Percentiles rank a stretch among this genome's conserved stretches.
These are phyloP conservation scores for Aldrovandia affinis DNA, from an alignment of 2,797 vertebrate species.

Conservation along the genomic window DNA sequence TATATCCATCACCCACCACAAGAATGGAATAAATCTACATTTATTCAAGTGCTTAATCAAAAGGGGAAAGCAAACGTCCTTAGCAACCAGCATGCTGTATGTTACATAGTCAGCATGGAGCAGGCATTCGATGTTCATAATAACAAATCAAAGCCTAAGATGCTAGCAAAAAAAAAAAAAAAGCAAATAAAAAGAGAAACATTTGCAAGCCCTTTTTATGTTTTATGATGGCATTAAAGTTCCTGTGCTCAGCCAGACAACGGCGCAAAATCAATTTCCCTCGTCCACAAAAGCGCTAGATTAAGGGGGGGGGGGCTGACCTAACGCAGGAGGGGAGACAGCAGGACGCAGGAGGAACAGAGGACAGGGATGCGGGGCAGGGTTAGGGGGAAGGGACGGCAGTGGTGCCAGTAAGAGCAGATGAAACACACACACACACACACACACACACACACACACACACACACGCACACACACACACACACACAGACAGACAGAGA, in stretches of 20 bases:
- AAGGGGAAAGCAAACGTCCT: background rate
- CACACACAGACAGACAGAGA: background rate
- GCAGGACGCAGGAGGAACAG: background rate
- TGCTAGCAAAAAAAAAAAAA: background rate
- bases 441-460: background rate
- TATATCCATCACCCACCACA: background rate
- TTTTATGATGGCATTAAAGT: background rate
- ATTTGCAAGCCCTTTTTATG: background rate
- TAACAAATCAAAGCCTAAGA: background rate
- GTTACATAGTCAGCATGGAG: background rate
- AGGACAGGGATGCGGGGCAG: background rate
- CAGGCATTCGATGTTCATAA: too few species aligned
- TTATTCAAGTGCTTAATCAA: background rate
- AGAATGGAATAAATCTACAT: background rate
- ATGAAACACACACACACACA: background rate
- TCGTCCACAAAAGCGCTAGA: background rate
- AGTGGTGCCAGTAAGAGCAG: background rate
- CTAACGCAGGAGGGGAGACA: background rate
- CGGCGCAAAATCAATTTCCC: background rate
- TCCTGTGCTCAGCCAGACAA: background rate
- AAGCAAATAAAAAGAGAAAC: background rate
- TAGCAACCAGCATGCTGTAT: background rate
- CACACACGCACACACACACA: background rate
- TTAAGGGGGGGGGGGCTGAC: background rate
- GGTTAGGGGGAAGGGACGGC: background rate